Percentiles rank a stretch among this genome's conserved stretches.
phyloP scores from a whole-genome alignment of 2,797 vertebrate genomes.

The Moxostoma hubbsi region DNA sequence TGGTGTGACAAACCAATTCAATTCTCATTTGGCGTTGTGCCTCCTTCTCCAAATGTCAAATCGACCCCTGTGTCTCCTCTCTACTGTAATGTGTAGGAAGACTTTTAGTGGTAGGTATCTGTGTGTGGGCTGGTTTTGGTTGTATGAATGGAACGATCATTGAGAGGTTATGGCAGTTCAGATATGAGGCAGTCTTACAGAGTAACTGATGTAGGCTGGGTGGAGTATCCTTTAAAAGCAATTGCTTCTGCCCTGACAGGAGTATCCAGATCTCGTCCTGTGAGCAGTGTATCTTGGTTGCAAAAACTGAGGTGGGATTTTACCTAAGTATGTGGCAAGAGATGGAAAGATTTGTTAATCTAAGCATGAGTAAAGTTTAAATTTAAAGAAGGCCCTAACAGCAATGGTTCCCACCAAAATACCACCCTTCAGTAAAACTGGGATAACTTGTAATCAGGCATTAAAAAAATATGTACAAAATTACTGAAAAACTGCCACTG shows the following conservation, averaged over 20 bases:
- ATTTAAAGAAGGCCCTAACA: neutral
- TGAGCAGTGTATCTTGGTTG: neutral
- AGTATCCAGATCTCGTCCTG: slow-evolving; percentile 20
- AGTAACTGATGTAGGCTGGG: neutral
- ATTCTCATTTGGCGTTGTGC: slow-evolving; percentile 20
- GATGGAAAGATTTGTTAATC: neutral
- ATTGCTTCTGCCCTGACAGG: slow-evolving; percentile 20
- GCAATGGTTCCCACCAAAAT: neutral
- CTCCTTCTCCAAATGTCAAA: slow-evolving; percentile 40
- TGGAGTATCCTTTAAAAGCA: neutral
- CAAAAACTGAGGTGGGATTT: neutral
- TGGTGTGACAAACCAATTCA: slow-evolving; percentile 7
- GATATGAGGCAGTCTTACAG: neutral
- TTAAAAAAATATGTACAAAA: too few relatives aligned
- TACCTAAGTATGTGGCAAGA: neutral
- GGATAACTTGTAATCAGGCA: too few relatives aligned
- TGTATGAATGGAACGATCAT: slow-evolving; percentile 22
- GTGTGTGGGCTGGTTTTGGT: slow-evolving; percentile 29
- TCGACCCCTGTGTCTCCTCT: slow-evolving; percentile 29
- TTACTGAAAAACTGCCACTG: too few relatives aligned
- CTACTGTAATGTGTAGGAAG: slow-evolving; percentile 41
- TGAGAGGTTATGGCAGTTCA: slow-evolving; percentile 35
- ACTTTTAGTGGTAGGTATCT: slow-evolving; percentile 12
- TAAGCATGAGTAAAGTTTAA: neutral
- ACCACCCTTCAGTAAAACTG: too few relatives aligned